phyloP scores from a whole-genome alignment of 1,140 invertebrate genomes.

The Oreohelix idahoensis region DNA sequence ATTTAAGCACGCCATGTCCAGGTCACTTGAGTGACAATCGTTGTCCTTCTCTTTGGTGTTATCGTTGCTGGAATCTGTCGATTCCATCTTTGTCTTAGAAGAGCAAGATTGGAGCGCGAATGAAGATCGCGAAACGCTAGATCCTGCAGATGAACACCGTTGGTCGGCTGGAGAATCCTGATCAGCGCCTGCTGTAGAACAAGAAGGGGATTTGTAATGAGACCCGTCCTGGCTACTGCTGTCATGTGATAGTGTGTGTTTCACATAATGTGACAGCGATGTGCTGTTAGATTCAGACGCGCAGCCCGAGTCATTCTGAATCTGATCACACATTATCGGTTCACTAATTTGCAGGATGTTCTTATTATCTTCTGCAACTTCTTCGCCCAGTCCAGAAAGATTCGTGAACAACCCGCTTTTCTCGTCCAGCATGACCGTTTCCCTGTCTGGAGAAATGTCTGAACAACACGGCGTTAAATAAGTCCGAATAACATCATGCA shows the following conservation, averaged over 20 bases:
- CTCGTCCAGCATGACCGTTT: not conserved
- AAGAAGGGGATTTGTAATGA: not conserved
- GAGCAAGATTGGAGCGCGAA: not conserved
- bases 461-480: not conserved
- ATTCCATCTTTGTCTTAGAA: not conserved
- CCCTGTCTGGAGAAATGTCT: not conserved
- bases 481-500: not conserved
- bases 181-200: not conserved
- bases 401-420: not conserved
- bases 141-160: not conserved
- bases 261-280: not conserved
- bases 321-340: not conserved
- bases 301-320: not conserved
- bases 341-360: not conserved
- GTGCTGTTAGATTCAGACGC: constrained; percentile 1
- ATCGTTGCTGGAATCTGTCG: not conserved
- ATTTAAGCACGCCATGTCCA: not conserved
- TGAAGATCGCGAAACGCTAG: not conserved
- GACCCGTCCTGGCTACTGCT: not conserved
- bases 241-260: not conserved
- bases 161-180: not conserved
- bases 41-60: not conserved
- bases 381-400: not conserved
- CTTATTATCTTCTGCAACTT: not conserved
- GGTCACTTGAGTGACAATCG: not conserved